phyloP scores from a whole-genome alignment of 2,888 invertebrate species.

The Tipula lateralis region DNA sequence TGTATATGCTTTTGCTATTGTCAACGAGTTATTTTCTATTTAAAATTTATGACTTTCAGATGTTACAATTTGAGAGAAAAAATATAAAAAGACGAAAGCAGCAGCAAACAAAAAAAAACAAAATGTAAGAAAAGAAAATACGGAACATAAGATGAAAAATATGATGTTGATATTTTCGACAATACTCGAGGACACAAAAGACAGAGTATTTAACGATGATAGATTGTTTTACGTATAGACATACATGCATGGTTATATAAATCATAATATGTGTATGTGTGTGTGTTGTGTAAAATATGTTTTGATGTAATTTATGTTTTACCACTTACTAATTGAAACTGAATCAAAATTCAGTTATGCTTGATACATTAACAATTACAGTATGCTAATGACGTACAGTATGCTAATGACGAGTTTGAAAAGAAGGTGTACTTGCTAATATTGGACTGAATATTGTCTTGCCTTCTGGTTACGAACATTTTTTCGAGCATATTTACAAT shows the following conservation, averaged over 20 bases:
- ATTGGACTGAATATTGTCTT: too few relatives aligned
- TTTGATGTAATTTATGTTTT: neutral
- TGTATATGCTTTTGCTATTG: neutral
- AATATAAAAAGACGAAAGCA: neutral
- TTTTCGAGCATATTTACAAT: too few relatives aligned
- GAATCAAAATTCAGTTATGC: neutral
- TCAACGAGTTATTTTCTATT: slow-evolving; percentile 24
- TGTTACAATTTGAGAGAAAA: neutral
- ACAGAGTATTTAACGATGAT: slow-evolving; percentile 19
- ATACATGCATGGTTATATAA: neutral
- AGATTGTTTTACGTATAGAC: neutral
- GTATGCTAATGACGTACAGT: too few relatives aligned
- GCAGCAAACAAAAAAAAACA: neutral
- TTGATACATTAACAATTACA: neutral
- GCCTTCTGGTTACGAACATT: too few relatives aligned
- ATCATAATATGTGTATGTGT: neutral
- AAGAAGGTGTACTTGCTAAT: too few relatives aligned
- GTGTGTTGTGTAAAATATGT: neutral
- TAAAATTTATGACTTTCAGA: slow-evolving; percentile 24
- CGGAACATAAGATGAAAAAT: neutral
- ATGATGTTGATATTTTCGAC: slow-evolving; percentile 11
- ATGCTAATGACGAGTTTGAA: too few relatives aligned
- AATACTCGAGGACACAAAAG: neutral
- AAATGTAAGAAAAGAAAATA: neutral
- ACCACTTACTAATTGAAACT: neutral